Evolutionary conservation across 2,797 vertebrate species (phyloP).

Genomic region (Sebastiscus albofasciatus): DNA sequence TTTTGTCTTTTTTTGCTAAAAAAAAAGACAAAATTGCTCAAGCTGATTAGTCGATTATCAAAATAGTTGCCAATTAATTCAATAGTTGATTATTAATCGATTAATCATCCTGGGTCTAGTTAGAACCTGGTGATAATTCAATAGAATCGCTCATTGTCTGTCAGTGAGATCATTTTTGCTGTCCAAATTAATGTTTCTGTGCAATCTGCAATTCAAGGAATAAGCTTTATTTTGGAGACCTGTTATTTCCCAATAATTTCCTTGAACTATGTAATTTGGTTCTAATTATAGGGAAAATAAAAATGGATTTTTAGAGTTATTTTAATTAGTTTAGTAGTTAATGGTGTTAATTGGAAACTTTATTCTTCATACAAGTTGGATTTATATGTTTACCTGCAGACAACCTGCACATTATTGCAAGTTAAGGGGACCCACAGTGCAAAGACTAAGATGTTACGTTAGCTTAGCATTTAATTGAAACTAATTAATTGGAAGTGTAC

Average conservation of each 20-base stretch:
- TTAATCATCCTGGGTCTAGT: no score
- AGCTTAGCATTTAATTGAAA: background rate
- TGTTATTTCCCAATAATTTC: background rate
- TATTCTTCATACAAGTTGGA: background rate
- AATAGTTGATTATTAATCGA: no score
- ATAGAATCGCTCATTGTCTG: background rate
- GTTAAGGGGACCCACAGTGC: background rate
- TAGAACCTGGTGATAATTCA: background rate
- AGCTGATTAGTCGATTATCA: no score
- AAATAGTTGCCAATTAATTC: fast-evolving
- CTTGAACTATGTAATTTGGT: background rate
- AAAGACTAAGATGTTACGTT: background rate
- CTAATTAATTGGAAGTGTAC: background rate
- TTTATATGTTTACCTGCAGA: background rate
- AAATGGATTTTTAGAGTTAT: background rate
- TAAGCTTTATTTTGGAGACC: background rate
- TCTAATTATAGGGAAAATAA: background rate
- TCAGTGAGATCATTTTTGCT: background rate
- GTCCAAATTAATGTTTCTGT: background rate
- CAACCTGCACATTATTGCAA: background rate
- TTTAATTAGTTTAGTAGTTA: background rate
- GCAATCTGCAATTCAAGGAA: background rate
- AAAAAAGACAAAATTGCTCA: no score
- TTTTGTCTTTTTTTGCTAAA: no score
- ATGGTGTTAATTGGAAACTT: background rate